These are phyloP conservation scores for Melipona quadrifasciata DNA, from an alignment of 1,140 invertebrate genomes.

Conservation along the genomic window DNA sequence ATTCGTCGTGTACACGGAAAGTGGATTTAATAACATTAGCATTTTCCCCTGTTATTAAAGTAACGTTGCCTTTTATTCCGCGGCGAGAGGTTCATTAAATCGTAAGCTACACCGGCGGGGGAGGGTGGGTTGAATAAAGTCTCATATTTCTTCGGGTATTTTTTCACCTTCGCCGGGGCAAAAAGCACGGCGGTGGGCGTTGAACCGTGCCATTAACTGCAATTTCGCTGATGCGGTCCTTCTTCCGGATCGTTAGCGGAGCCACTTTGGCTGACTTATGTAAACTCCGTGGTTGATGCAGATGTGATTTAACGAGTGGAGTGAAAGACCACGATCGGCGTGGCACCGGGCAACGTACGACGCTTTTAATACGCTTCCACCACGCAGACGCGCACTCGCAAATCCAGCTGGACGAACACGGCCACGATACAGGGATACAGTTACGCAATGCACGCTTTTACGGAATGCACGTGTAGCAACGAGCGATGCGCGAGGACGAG, in stretches of 20 bases:
- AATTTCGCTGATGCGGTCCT: constrained; percentile 72
- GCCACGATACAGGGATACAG: background rate
- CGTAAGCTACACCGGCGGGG: constrained; percentile 47
- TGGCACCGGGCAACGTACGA: background rate
- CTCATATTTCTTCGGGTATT: constrained; percentile 64
- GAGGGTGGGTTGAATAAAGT: constrained; percentile 53
- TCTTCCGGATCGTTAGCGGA: constrained; percentile 73
- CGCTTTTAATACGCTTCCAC: background rate
- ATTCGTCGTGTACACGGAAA: constrained; percentile 26
- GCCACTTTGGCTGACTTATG: constrained; percentile 69
- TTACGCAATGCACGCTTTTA: background rate
- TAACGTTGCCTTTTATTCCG: constrained; percentile 53
- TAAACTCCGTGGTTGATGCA: constrained; percentile 66
- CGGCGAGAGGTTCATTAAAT: constrained; percentile 61
- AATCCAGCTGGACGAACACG: background rate
- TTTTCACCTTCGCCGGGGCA: constrained; percentile 65
- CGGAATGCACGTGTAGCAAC: background rate
- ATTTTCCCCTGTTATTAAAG: constrained; percentile 51
- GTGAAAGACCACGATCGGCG: constrained; percentile 29
- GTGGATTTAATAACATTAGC: constrained; percentile 58
- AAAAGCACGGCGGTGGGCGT: constrained; percentile 71
- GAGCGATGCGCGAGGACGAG: background rate
- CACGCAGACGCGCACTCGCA: background rate
- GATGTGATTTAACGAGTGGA: constrained; percentile 66
- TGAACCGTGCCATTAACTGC: constrained; percentile 71